These are phyloP conservation scores for Drosophila sucinea DNA, from an alignment of 1,140 invertebrate genomes.

Conservation along the genomic window DNA sequence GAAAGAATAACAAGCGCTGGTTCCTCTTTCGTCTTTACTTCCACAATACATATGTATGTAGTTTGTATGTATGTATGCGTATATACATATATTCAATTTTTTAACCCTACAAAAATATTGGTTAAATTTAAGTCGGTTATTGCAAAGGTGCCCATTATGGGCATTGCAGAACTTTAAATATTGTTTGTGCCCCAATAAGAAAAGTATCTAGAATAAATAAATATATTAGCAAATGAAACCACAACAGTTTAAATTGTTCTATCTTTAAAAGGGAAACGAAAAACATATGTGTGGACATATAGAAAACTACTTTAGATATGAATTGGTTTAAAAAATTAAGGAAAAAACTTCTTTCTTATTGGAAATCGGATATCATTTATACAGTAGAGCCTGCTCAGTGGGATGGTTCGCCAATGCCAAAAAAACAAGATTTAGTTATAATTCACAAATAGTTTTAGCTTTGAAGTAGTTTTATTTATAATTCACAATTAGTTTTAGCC, in stretches of 20 bases:
- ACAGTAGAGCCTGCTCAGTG: too few species aligned
- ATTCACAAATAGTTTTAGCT: too few species aligned
- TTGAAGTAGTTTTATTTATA: too few species aligned
- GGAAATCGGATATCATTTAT: too few species aligned
- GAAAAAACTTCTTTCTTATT: too few species aligned
- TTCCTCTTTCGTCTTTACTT: background rate
- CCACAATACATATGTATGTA: background rate
- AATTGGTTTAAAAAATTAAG: too few species aligned
- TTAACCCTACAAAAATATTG: conserved; percentile 9
- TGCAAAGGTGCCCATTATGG: background rate
- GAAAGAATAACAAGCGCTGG: background rate
- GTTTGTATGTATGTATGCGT: background rate
- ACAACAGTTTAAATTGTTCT: background rate
- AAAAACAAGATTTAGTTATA: too few species aligned
- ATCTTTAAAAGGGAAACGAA: background rate
- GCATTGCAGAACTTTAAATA: background rate
- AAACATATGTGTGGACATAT: background rate
- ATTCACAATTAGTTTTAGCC: too few species aligned
- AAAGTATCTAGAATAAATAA: background rate
- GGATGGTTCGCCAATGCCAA: too few species aligned
- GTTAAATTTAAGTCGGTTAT: conserved; percentile 8
- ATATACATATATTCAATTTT: background rate
- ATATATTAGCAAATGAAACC: background rate
- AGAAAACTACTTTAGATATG: too few species aligned
- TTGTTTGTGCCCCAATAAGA: background rate